A percentile compares a stretch with the other conserved stretches of the same genome.
Conservation (phyloP, 64 coral and sea anemone species). For the Stylophora pistillata region DNA sequence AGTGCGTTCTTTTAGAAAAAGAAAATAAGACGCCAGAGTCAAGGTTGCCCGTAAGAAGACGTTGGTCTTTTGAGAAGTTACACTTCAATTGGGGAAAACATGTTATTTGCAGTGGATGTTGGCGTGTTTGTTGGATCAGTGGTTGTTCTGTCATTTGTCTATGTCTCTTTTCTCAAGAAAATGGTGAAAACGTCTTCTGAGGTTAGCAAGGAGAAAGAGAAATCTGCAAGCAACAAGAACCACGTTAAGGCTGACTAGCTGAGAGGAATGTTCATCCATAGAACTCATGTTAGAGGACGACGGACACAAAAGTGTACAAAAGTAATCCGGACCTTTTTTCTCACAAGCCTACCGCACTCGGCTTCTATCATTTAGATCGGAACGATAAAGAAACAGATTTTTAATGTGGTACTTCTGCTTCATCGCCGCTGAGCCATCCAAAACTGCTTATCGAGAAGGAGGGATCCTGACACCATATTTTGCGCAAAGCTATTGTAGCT, state of each 20-base stretch:
- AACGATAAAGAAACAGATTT: too few species aligned
- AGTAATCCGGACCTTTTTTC: too few species aligned
- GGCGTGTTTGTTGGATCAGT: slow-evolving; percentile 9
- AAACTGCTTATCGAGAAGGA: too few species aligned
- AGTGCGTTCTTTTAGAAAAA: neutral
- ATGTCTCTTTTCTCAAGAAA: slow-evolving; percentile 29
- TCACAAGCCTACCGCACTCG: too few species aligned
- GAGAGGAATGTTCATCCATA: neutral
- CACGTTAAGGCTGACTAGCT: neutral
- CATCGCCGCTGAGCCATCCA: too few species aligned
- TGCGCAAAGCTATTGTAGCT: too few species aligned
- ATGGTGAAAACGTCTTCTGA: slow-evolving; percentile 34
- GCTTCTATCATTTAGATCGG: too few species aligned
- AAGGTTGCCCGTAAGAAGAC: neutral
- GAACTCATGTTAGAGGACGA: neutral
- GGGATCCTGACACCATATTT: too few species aligned
- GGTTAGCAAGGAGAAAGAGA: slow-evolving; percentile 21
- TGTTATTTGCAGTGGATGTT: slow-evolving; percentile 20
- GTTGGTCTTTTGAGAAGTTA: neutral
- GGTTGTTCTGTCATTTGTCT: slow-evolving; percentile 6
- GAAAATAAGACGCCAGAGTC: neutral
- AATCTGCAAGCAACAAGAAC: neutral
- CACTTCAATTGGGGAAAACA: neutral
- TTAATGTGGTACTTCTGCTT: too few species aligned
- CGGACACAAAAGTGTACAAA: neutral